A percentile compares a stretch with the other conserved stretches of the same genome.
Evolutionary conservation across 2,113 vertebrate genomes (phyloP).

Genomic region (Pachyramphus minor): DNA sequence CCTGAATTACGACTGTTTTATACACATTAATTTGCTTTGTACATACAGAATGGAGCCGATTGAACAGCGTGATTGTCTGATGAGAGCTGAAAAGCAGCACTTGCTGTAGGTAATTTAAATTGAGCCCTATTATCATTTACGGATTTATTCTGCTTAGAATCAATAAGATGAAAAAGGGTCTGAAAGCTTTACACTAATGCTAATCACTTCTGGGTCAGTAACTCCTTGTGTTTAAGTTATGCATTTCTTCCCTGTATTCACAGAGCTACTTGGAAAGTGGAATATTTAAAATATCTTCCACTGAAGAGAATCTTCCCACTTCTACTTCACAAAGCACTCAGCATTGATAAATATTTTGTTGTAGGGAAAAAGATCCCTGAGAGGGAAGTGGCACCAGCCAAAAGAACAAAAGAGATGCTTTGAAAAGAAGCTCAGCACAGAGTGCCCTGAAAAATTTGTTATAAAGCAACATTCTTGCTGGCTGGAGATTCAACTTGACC

Average conservation of each 20-base stretch:
- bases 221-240: constrained; percentile 56
- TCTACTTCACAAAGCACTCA: constrained; percentile 15
- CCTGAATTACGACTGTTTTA: constrained; percentile 63
- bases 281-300: constrained; percentile 55
- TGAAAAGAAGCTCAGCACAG: not conserved
- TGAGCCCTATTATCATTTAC: constrained; percentile 69
- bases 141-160: constrained; percentile 71
- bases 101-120: constrained; percentile 75
- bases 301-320: constrained; percentile 5
- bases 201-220: constrained; percentile 67
- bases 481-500: not conserved
- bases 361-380: not conserved
- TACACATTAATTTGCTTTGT: constrained; percentile 70
- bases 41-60: constrained; percentile 50
- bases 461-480: not conserved
- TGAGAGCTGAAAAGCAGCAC: constrained; percentile 59
- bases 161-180: constrained; percentile 61
- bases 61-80: constrained; percentile 57
- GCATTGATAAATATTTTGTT: constrained; percentile 7
- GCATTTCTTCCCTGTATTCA: constrained; percentile 39
- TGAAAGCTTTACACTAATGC: constrained; percentile 61
- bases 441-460: not conserved
- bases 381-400: not conserved
- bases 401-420: not conserved
- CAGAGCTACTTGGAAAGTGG: constrained; percentile 19